A percentile compares a stretch with the other conserved stretches of the same genome.
Conservation (phyloP, 2,113 vertebrate genomes). For the Ariopsis seemanni region DNA sequence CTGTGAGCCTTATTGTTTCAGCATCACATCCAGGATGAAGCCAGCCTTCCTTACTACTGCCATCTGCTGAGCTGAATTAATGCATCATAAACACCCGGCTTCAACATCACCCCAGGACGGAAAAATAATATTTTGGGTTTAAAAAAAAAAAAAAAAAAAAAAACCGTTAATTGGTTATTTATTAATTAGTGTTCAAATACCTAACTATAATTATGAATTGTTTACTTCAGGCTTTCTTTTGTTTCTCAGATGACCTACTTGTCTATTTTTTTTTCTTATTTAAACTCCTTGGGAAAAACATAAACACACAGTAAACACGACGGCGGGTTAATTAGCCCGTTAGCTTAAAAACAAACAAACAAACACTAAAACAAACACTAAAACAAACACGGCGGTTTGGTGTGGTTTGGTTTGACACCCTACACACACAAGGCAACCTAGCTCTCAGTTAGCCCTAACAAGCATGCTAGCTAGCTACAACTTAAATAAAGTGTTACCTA, state of each 20-base stretch:
- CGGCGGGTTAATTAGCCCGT: neutral
- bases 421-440: neutral
- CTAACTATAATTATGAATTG: neutral
- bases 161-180: neutral
- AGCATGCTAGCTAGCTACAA: neutral
- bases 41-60: slow-evolving; percentile 43
- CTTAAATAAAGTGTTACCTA: neutral
- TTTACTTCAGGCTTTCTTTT: neutral
- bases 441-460: neutral
- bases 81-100: slow-evolving; percentile 14
- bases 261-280: neutral
- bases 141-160: neutral
- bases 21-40: slow-evolving; percentile 36
- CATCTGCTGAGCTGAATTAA: slow-evolving; percentile 54
- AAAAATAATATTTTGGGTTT: neutral
- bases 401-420: too few species aligned
- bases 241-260: neutral
- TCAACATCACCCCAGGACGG: neutral
- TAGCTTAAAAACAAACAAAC: neutral
- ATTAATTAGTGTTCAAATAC: too few species aligned
- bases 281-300: neutral
- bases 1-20: slow-evolving; percentile 47
- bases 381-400: neutral
- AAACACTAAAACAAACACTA: neutral
- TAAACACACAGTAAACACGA: neutral